Evolutionary conservation across 2,888 invertebrate genomes (phyloP).

Genomic region (Eupithecia subumbrata): DNA sequence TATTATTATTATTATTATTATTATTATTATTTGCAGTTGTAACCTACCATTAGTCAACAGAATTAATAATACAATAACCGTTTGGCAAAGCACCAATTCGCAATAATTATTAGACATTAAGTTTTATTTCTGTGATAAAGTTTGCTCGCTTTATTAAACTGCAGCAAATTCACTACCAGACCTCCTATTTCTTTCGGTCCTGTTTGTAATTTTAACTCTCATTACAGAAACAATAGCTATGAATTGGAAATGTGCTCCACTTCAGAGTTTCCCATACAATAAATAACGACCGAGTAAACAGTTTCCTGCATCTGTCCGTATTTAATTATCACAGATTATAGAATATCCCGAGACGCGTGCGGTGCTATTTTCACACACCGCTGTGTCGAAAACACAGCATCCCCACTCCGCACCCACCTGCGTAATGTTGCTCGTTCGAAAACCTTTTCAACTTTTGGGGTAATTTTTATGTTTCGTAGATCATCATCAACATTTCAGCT

Average conservation of each 20-base stretch:
- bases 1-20: too few species aligned
- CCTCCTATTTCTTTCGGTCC: not conserved
- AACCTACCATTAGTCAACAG: not conserved
- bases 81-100: conserved; percentile 32
- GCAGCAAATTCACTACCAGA: conserved; percentile 6
- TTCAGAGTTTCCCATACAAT: not conserved
- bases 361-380: too few species aligned
- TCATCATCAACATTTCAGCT: too few species aligned
- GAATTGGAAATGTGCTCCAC: not conserved
- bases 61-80: conserved; percentile 27
- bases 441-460: too few species aligned
- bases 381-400: too few species aligned
- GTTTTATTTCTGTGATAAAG: conserved; percentile 30
- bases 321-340: too few species aligned
- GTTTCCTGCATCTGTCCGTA: not conserved
- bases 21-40: not conserved
- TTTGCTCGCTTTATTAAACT: conserved; percentile 12
- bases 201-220: not conserved
- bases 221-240: not conserved
- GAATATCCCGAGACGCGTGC: too few species aligned
- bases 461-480: too few species aligned
- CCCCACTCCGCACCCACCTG: too few species aligned
- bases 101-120: conserved; percentile 35
- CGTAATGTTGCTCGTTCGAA: too few species aligned
- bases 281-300: not conserved